These are phyloP conservation scores for Hybos culiciformis DNA, from an alignment of 2,888 invertebrate genomes.

Conservation along the genomic window DNA sequence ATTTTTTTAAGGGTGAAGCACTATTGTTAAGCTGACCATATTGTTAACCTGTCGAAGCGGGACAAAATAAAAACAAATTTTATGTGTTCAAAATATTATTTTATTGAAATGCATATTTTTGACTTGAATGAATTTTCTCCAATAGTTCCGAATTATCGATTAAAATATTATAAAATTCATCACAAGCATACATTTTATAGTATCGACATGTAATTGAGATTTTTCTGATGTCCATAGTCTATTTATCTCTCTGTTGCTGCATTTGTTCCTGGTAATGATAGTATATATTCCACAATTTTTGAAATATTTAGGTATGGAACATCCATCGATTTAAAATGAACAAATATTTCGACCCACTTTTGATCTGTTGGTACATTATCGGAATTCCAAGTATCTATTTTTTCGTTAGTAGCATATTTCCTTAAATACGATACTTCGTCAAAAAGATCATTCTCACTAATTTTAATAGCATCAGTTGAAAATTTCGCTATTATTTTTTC, in stretches of 20 bases:
- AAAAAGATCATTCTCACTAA: neutral
- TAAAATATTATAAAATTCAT: neutral
- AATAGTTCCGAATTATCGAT: neutral
- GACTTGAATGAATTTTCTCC: neutral
- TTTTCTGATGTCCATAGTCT: neutral
- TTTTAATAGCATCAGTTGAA: neutral
- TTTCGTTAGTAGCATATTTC: neutral
- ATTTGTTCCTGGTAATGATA: neutral
- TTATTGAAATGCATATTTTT: neutral
- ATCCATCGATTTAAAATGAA: neutral
- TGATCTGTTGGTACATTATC: neutral
- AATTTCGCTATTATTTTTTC: neutral
- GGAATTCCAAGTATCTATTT: neutral
- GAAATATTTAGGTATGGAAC: neutral
- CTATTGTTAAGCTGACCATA: neutral
- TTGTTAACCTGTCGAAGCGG: neutral
- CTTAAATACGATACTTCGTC: slow-evolving; percentile 1
- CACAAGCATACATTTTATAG: neutral
- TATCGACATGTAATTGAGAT: neutral
- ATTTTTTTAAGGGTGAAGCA: no score
- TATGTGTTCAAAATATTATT: neutral
- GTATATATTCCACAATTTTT: neutral
- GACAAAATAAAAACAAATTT: neutral
- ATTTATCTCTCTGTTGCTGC: neutral
- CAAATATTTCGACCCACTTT: neutral